Percentiles rank a stretch among this genome's conserved stretches.
Conservation (phyloP, 2,888 invertebrate genomes). For the Podabrus alpinus region DNA sequence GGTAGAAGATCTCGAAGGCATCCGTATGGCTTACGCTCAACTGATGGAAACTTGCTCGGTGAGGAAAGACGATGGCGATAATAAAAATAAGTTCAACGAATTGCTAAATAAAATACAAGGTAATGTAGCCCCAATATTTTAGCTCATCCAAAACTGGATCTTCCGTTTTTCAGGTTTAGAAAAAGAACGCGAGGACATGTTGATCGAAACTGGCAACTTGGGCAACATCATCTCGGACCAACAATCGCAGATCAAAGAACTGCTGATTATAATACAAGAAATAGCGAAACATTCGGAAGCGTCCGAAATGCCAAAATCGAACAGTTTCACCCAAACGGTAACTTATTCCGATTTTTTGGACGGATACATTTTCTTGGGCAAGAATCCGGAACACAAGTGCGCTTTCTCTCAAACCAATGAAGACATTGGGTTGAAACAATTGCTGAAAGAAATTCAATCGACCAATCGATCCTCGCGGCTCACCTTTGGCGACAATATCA, state of each 20-base stretch:
- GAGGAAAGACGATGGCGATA: neutral
- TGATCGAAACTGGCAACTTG: neutral
- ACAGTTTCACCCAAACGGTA: neutral
- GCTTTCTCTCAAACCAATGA: slow-evolving; percentile 5
- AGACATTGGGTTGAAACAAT: neutral
- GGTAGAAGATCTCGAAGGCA: slow-evolving; percentile 17
- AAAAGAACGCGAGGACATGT: neutral
- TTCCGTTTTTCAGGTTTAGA: slow-evolving; percentile 5
- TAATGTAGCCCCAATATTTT: neutral
- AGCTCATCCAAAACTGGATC: neutral
- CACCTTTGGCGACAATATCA: no score
- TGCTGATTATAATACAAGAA: neutral
- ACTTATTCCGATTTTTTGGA: neutral
- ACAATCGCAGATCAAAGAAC: slow-evolving; percentile 8
- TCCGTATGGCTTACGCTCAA: slow-evolving; percentile 14
- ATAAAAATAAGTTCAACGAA: neutral
- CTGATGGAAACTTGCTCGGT: slow-evolving; percentile 8
- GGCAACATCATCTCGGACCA: neutral
- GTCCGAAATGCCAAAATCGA: neutral
- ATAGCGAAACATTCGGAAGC: neutral
- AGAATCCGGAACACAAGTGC: neutral
- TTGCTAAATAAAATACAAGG: neutral
- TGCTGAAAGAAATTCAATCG: neutral
- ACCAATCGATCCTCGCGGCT: neutral
- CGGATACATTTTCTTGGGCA: neutral